Evolutionary conservation across 2,888 invertebrate species (phyloP).

Genomic region (Melipona bicolor): DNA sequence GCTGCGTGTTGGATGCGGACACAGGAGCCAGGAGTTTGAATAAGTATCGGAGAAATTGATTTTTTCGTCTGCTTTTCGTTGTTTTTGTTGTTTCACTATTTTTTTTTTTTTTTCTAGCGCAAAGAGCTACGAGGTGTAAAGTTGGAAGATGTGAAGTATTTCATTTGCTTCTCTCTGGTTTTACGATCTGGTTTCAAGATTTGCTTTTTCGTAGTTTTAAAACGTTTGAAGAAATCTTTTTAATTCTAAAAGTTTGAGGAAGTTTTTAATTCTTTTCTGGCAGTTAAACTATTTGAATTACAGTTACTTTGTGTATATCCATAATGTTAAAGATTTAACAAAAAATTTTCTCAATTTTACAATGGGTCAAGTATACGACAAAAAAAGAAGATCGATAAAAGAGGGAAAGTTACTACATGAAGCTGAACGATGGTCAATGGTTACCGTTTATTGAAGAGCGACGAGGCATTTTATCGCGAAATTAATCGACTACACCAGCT

Average conservation of each 20-base stretch:
- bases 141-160: neutral
- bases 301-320: neutral
- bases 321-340: neutral
- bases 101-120: neutral
- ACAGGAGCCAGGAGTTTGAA: neutral
- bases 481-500: conserved; percentile 1
- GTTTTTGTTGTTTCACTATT: neutral
- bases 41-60: neutral
- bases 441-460: conserved; percentile 5
- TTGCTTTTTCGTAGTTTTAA: neutral
- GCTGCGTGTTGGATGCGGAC: neutral
- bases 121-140: neutral
- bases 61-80: neutral
- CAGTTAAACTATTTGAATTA: neutral
- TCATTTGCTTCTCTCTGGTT: neutral
- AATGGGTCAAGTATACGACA: neutral
- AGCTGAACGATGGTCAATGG: conserved; percentile 9
- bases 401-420: neutral
- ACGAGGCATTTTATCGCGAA: neutral
- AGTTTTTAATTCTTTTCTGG: neutral
- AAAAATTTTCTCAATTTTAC: neutral
- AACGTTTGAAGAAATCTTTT: too few species aligned
- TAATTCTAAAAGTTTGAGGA: neutral
- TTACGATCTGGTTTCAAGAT: neutral
- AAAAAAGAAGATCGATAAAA: conserved; percentile 9